Base-by-base conservation (phyloP, 2,113 vertebrate genomes). In the Raja brachyura region DNA sequence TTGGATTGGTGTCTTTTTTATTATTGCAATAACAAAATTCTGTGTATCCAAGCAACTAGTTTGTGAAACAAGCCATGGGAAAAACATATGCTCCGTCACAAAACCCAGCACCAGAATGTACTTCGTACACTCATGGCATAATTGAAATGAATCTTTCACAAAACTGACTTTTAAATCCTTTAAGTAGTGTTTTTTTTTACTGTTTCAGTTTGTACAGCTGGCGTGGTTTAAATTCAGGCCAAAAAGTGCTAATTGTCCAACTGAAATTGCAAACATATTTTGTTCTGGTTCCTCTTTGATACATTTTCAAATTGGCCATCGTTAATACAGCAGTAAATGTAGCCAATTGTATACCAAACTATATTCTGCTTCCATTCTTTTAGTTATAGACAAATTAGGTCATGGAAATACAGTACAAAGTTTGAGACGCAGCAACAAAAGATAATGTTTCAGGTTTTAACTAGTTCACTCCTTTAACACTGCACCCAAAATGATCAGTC, bases 11-110 rank as follows among this genome's bases (percentile, higher is more conserved):
- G 22, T 73, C 73, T 61, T 74, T 92, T 28, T 54, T 48, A 54
- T 73, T 25, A 25, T 74, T 63, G 39, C 90, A 70, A 92, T 39
- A 48, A 54, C 33, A 28, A 54, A 92, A 73, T 92, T 92, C 90
- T 25, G 39, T 28, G 68, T 92, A 73, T 92, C 90, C 6, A 28
- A 73, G 18, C 66, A 92, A 48, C 90, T 39, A 73, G 33, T 68
- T 73, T 92, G 66, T 92, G 90, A 73, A 92, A 92, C 90, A 73
- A 92, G 68, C 70, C 66, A 90, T 33, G 88, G 88, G n/a, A 90
- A 70, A 90, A 90, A 66, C 68, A 73, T 54, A 39, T 22, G 90
- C 90, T 25, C 22, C 9, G 39, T 13, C 22, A 92, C 90, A 92
- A 92, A 90, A 48, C 66, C 33, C 68, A 39, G 66, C 90, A 73